Percentiles rank a stretch among this genome's conserved stretches.
These are phyloP conservation scores for Leptatherina wallacei DNA, from an alignment of 2,797 vertebrate genomes.

Conservation along the genomic window DNA sequence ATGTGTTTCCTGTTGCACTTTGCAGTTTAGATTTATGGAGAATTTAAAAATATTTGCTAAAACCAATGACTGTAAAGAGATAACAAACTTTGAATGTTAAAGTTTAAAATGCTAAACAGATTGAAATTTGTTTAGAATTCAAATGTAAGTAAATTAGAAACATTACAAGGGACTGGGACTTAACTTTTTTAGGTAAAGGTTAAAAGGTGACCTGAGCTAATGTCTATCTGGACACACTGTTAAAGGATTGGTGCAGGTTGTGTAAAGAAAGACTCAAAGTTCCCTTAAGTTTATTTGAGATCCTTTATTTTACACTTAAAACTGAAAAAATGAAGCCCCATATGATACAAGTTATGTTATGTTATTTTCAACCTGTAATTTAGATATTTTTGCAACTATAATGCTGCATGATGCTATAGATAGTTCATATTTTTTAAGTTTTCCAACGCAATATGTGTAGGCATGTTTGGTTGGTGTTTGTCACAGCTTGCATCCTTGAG, in stretches of 20 bases:
- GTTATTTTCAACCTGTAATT: neutral
- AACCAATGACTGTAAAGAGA: too few relatives aligned
- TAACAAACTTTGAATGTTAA: neutral
- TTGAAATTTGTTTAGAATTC: neutral
- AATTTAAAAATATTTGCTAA: too few relatives aligned
- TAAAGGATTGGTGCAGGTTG: constrained; percentile 17
- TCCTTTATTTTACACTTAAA: neutral
- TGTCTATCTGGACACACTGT: constrained; percentile 35
- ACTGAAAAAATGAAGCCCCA: neutral
- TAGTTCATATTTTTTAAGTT: too few relatives aligned
- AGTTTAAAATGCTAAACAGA: neutral
- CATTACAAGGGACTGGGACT: constrained; percentile 9
- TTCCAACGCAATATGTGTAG: neutral
- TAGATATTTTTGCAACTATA: neutral
- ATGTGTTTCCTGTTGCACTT: neutral
- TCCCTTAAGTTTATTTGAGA: neutral
- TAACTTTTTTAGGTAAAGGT: constrained; percentile 32
- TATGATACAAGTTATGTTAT: neutral
- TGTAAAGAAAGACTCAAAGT: too few relatives aligned
- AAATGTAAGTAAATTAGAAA: constrained; percentile 3
- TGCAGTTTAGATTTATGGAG: too few relatives aligned
- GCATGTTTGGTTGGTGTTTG: neutral
- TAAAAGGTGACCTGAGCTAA: constrained; percentile 26
- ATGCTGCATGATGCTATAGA: neutral
- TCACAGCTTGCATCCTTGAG: neutral